A percentile compares a stretch with the other conserved stretches of the same genome.
Evolutionary conservation across 2,888 invertebrate genomes (phyloP).

Genomic region (Lasioglossum malachurum): DNA sequence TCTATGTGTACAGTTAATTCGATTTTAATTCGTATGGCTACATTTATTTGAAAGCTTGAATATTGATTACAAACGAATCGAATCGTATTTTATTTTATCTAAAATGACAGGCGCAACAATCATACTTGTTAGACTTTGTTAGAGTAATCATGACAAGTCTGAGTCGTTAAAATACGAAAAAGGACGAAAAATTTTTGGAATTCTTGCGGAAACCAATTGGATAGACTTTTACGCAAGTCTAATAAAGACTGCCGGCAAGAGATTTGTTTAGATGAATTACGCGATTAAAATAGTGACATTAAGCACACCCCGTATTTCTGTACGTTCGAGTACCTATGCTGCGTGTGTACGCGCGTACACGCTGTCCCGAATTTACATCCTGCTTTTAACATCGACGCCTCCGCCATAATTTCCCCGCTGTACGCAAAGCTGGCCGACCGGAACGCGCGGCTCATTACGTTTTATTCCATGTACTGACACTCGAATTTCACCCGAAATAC

Average conservation of each 20-base stretch:
- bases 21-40: no score
- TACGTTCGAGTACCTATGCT: constrained; percentile 1
- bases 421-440: constrained; percentile 62
- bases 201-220: neutral
- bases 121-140: no score
- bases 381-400: constrained; percentile 70
- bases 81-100: no score
- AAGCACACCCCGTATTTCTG: constrained; percentile 10
- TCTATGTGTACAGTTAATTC: no score
- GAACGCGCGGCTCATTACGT: constrained; percentile 68
- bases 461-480: constrained; percentile 65
- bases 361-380: constrained; percentile 71
- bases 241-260: neutral
- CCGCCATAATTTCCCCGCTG: constrained; percentile 67
- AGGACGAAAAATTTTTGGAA: neutral
- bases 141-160: no score
- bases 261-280: neutral
- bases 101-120: no score
- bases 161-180: no score
- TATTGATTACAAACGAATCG: no score
- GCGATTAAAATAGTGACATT: neutral
- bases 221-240: neutral
- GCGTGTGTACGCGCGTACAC: constrained; percentile 27
- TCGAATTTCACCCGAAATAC: constrained; percentile 68
- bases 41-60: no score